Percentiles rank a stretch among this genome's conserved stretches.
These are phyloP conservation scores for Rotaria macrura DNA, from an alignment of 2,888 invertebrate genomes.

Conservation along the genomic window DNA sequence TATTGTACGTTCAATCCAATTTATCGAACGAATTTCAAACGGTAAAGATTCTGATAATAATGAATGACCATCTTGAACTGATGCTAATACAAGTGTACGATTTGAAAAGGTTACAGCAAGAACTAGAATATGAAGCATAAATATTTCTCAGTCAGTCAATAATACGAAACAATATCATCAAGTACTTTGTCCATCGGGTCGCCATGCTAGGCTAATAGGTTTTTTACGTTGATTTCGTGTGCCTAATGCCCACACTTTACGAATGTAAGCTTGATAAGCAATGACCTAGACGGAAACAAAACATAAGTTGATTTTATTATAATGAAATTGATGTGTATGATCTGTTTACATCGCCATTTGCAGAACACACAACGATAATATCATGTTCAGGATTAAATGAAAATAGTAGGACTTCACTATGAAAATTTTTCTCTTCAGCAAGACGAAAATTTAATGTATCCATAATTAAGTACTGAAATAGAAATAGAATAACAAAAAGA, in stretches of 20 bases:
- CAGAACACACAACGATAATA: slow-evolving; percentile 1
- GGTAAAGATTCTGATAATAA: neutral
- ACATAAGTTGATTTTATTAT: no score
- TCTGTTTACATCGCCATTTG: neutral
- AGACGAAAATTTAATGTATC: neutral
- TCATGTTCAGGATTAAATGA: slow-evolving; percentile 5
- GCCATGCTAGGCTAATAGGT: neutral
- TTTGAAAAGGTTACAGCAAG: neutral
- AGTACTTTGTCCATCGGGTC: slow-evolving; percentile 17
- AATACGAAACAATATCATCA: no score
- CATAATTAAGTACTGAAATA: neutral
- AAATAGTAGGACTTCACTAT: neutral
- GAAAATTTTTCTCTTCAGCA: neutral
- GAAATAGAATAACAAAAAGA: neutral
- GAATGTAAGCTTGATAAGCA: neutral
- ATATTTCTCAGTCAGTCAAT: neutral
- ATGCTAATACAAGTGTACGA: slow-evolving; percentile 11
- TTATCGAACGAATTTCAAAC: neutral
- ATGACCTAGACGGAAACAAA: neutral
- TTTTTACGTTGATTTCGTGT: neutral
- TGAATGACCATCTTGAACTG: neutral
- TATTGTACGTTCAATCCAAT: neutral
- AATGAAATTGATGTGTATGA: neutral
- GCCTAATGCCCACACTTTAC: slow-evolving; percentile 11
- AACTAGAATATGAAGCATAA: neutral